Percentiles rank a stretch among this genome's conserved stretches.
Conservation (phyloP, 2,797 vertebrate genomes). For the Percopsis omiscomaycus region DNA sequence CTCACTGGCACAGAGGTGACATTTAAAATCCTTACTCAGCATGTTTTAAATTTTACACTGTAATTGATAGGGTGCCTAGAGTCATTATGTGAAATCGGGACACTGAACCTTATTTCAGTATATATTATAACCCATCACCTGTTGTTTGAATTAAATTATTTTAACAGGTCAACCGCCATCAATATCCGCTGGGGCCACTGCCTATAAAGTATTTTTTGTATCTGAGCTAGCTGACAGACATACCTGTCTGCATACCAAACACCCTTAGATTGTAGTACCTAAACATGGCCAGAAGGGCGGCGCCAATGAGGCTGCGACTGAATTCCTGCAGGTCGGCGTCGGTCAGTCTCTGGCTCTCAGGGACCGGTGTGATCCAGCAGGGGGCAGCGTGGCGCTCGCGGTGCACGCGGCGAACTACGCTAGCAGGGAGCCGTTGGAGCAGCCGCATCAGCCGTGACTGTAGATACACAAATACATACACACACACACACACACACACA, state of each 20-base stretch:
- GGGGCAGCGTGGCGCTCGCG: slow-evolving; percentile 88
- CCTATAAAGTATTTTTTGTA: neutral
- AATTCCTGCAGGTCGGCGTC: slow-evolving; percentile 92
- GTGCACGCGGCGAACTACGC: slow-evolving; percentile 90
- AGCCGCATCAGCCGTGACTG: slow-evolving; percentile 95
- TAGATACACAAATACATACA: slow-evolving; percentile 9
- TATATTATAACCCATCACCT: neutral
- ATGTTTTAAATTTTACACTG: slow-evolving; percentile 10
- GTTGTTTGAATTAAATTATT: no score
- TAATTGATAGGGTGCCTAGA: neutral
- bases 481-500: slow-evolving; percentile 13
- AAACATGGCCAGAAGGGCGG: slow-evolving; percentile 94
- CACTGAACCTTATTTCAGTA: neutral
- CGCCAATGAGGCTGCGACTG: slow-evolving; percentile 89
- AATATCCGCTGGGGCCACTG: no score
- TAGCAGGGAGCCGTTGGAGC: slow-evolving; percentile 89
- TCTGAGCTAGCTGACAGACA: neutral
- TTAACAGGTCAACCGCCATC: no score
- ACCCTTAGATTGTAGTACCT: slow-evolving; percentile 60
- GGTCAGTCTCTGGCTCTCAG: slow-evolving; percentile 86
- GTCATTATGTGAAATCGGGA: neutral
- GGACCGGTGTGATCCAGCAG: slow-evolving; percentile 90
- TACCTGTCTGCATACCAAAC: no score
- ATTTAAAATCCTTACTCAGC: neutral
- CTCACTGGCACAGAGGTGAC: slow-evolving; percentile 3